A percentile compares a stretch with the other conserved stretches of the same genome.
Conservation (phyloP, 1,140 invertebrate species). For the Hypsibius dujardini region DNA sequence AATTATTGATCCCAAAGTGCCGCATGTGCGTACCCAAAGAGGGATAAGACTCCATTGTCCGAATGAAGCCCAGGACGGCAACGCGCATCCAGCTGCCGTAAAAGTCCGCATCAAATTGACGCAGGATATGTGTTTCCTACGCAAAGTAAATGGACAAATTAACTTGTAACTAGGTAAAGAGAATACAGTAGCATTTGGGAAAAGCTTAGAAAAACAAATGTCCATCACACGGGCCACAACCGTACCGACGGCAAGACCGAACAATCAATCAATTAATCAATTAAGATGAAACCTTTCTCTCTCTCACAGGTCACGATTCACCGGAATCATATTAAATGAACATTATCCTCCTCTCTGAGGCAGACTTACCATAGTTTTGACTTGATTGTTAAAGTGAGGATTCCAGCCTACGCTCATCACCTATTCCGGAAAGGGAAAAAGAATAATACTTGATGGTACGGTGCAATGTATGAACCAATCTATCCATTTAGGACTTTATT, state of each 20-base stretch:
- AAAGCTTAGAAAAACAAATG: neutral
- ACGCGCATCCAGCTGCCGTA: constrained; percentile 64
- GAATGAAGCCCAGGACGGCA: constrained; percentile 57
- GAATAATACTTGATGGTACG: too few species aligned
- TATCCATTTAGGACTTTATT: too few species aligned
- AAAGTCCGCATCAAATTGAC: constrained; percentile 65
- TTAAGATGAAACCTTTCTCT: too few species aligned
- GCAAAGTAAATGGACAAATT: constrained; percentile 18
- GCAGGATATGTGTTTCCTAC: constrained; percentile 65
- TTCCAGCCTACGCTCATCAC: constrained; percentile 80
- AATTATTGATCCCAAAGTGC: too few species aligned
- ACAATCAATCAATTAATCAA: too few species aligned
- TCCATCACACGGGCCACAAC: constrained; percentile 4
- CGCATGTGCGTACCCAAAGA: constrained; percentile 22
- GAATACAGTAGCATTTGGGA: too few species aligned
- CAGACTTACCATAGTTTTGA: constrained; percentile 57
- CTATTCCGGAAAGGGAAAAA: too few species aligned
- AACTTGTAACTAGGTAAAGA: too few species aligned
- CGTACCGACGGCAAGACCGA: too few species aligned
- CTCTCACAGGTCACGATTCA: too few species aligned
- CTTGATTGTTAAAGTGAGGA: constrained; percentile 76
- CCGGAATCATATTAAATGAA: too few species aligned
- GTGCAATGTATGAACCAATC: too few species aligned
- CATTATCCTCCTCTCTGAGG: neutral
- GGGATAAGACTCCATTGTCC: constrained; percentile 32